phyloP scores from a whole-genome alignment of 2,797 vertebrate species.

The Euthynnus affinis region DNA sequence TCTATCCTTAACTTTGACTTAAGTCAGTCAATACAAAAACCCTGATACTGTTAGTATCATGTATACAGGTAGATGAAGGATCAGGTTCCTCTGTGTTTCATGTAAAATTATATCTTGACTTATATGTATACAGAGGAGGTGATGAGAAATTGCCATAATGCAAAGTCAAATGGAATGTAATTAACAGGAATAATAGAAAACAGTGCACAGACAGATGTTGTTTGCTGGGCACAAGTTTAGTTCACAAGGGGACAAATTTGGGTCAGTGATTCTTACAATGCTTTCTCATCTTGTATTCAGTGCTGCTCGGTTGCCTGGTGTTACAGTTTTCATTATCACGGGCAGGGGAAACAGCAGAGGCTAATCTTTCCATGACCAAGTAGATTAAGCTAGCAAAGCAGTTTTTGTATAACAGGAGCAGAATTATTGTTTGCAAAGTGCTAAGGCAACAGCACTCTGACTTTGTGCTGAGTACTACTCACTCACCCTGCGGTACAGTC shows the following conservation, averaged over 20 bases:
- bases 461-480: constrained; percentile 54
- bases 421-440: constrained; percentile 67
- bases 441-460: constrained; percentile 49
- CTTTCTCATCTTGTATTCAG: constrained; percentile 47
- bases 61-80: too few species aligned
- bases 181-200: constrained; percentile 10
- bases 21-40: too few species aligned
- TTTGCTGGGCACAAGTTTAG: constrained; percentile 21
- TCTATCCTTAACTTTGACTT: too few species aligned
- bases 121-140: too few species aligned
- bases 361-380: constrained; percentile 73
- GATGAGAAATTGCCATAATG: too few species aligned
- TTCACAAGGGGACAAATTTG: constrained; percentile 41
- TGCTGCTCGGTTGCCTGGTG: constrained; percentile 14
- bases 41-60: too few species aligned
- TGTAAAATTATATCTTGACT: too few species aligned
- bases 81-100: too few species aligned
- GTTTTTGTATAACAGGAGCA: constrained; percentile 48
- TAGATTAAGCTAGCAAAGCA: constrained; percentile 63
- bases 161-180: not conserved
- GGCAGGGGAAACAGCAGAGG: constrained; percentile 48
- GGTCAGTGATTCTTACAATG: constrained; percentile 40
- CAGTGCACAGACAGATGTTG: constrained; percentile 8
- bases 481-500: constrained; percentile 20
- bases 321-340: constrained; percentile 56